Evolutionary conservation across 2,797 vertebrate genomes (phyloP).

Genomic region (Mormyrops boulengeri): DNA sequence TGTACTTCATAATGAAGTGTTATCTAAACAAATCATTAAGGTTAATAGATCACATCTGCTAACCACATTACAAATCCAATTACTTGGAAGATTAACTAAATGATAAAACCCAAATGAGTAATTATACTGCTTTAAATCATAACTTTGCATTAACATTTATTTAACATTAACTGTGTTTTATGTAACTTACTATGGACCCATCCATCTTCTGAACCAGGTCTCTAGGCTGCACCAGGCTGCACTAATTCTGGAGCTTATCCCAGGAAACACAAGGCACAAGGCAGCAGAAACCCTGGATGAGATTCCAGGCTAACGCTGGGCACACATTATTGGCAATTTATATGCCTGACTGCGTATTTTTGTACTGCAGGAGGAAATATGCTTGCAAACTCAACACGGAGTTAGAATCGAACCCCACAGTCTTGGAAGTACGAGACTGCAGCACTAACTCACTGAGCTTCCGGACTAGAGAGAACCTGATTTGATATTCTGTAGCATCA

Average conservation of each 20-base stretch:
- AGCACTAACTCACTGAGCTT: neutral
- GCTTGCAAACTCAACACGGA: neutral
- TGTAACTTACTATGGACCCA: neutral
- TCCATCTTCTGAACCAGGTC: neutral
- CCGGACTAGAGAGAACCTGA: neutral
- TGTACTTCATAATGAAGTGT: neutral
- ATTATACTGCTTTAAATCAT: neutral
- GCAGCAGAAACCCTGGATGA: neutral
- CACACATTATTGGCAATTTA: neutral
- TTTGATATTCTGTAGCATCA: neutral
- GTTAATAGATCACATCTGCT: neutral
- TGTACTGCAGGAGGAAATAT: neutral
- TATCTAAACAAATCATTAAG: neutral
- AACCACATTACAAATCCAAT: neutral
- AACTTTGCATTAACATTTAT: neutral
- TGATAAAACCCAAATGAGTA: neutral
- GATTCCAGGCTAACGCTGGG: neutral
- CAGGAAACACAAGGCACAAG: neutral
- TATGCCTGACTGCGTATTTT: neutral
- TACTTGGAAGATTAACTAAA: conserved; percentile 4
- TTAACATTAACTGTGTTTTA: neutral
- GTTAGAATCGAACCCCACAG: neutral
- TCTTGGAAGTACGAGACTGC: neutral
- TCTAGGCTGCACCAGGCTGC: neutral
- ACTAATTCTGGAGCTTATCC: neutral